These are phyloP conservation scores for Drosophila cognata DNA, from an alignment of 2,888 invertebrate genomes.

Conservation along the genomic window DNA sequence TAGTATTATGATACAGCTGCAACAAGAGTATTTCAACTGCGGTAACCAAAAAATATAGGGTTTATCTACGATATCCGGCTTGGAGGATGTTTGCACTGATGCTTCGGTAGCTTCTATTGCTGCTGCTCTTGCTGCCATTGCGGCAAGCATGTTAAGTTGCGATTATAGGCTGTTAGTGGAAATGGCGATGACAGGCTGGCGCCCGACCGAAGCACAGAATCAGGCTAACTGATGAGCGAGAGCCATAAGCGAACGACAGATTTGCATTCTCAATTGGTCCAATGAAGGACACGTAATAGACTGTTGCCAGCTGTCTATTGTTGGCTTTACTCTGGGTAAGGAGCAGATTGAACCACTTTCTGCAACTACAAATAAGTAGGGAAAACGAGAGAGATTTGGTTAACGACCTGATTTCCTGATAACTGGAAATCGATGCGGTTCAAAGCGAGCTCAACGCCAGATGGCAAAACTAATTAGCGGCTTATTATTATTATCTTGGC, in stretches of 20 bases:
- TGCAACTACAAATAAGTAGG: neutral
- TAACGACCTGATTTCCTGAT: constrained; percentile 36
- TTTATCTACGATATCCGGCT: constrained; percentile 72
- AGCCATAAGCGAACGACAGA: constrained; percentile 47
- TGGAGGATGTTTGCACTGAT: constrained; percentile 78
- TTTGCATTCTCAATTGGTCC: constrained; percentile 79
- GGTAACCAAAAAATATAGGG: neutral
- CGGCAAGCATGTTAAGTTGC: constrained; percentile 79
- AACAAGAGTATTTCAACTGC: neutral
- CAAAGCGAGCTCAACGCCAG: constrained; percentile 49
- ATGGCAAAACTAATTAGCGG: constrained; percentile 69
- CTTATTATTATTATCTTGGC: constrained; percentile 57
- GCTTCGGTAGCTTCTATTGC: constrained; percentile 55
- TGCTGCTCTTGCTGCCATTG: constrained; percentile 27
- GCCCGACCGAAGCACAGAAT: constrained; percentile 6
- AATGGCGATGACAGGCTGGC: constrained; percentile 54
- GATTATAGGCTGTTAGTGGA: constrained; percentile 80
- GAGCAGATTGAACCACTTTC: constrained; percentile 40
- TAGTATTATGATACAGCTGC: neutral
- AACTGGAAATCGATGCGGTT: constrained; percentile 41
- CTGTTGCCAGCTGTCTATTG: constrained; percentile 22
- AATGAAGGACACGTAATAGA: constrained; percentile 56
- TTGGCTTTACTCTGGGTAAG: neutral
- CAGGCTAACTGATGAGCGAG: constrained; percentile 36
- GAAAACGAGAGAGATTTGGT: constrained; percentile 1